phyloP scores from a whole-genome alignment of 2,888 invertebrate genomes.

The Thera britannica region DNA sequence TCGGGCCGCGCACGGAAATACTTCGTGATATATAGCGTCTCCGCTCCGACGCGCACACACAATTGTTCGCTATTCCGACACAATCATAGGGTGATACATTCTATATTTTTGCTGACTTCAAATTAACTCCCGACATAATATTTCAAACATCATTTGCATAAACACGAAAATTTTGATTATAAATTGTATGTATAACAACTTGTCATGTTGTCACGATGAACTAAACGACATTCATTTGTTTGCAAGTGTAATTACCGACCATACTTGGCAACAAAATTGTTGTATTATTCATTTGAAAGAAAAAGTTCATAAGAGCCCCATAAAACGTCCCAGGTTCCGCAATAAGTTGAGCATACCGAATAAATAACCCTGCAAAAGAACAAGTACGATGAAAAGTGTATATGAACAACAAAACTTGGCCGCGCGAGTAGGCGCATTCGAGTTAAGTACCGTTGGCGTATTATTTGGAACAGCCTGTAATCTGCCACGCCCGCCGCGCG shows the following conservation, averaged over 20 bases:
- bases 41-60: conserved; percentile 63
- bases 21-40: conserved; percentile 75
- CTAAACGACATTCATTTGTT: conserved; percentile 50
- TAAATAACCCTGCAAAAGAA: conserved; percentile 67
- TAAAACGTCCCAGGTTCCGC: conserved; percentile 62
- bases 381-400: conserved; percentile 67
- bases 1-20: conserved; percentile 76
- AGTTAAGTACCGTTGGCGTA: conserved; percentile 76
- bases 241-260: conserved; percentile 54
- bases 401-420: conserved; percentile 71
- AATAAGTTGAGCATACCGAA: conserved; percentile 63
- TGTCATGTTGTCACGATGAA: conserved; percentile 39
- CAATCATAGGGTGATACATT: conserved; percentile 65
- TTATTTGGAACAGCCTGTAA: conserved; percentile 82
- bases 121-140: conserved; percentile 32
- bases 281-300: conserved; percentile 62
- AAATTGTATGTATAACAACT: conserved; percentile 38
- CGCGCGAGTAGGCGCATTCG: conserved; percentile 68
- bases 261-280: conserved; percentile 57
- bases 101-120: conserved; percentile 24
- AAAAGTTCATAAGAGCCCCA: conserved; percentile 68
- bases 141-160: conserved; percentile 34
- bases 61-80: conserved; percentile 65
- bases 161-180: conserved; percentile 38
- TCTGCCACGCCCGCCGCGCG: conserved; percentile 81